phyloP scores from a whole-genome alignment of 1,140 invertebrate genomes.

The Phortica variegata region DNA sequence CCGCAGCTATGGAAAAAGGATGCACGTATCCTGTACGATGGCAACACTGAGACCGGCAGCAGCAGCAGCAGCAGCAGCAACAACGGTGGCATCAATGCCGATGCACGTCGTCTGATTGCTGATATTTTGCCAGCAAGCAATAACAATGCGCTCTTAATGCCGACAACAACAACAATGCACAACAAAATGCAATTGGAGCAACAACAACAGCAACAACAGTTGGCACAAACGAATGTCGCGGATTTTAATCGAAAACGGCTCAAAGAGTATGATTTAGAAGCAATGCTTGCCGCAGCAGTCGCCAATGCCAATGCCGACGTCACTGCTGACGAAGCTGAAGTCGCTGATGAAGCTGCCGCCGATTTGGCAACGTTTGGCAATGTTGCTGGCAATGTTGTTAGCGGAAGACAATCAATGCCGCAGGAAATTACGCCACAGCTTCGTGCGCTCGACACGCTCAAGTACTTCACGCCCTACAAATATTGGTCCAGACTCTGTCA shows the following conservation, averaged over 20 bases:
- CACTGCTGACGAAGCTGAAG: background rate
- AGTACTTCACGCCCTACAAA: constrained; percentile 23
- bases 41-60: too few relatives aligned
- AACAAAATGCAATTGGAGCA: constrained; percentile 17
- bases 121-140: constrained; percentile 27
- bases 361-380: too few relatives aligned
- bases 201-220: constrained; percentile 8
- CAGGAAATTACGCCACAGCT: constrained; percentile 38
- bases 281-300: background rate
- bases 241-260: constrained; percentile 47
- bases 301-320: background rate
- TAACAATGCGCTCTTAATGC: background rate
- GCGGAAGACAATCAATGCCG: constrained; percentile 39
- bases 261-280: constrained; percentile 40
- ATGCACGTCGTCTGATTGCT: too few relatives aligned
- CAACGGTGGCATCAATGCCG: constrained; percentile 8
- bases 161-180: constrained; percentile 1
- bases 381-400: too few relatives aligned
- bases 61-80: constrained; percentile 8
- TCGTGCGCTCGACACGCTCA: constrained; percentile 3
- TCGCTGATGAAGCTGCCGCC: background rate
- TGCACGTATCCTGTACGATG: constrained; percentile 50
- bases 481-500: constrained; percentile 38
- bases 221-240: constrained; percentile 6
- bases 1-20: constrained; percentile 40